A percentile compares a stretch with the other conserved stretches of the same genome.
Conservation (phyloP, 2,113 vertebrate species). For the Conger conger region DNA sequence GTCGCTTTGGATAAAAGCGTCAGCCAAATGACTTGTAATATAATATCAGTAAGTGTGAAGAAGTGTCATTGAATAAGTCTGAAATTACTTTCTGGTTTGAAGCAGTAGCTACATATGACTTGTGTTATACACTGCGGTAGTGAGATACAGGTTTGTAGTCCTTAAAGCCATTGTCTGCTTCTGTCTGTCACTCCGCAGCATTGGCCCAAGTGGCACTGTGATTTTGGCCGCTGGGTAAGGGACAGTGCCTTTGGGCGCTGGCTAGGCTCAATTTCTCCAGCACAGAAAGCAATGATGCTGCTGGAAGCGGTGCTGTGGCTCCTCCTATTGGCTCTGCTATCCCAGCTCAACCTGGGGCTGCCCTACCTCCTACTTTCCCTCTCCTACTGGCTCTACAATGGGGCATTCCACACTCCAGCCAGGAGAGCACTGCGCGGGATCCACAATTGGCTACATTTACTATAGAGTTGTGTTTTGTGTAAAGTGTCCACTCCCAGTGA, state of each 20-base stretch:
- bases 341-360: constrained; percentile 32
- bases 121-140: not conserved
- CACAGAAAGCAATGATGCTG: constrained; percentile 21
- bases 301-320: constrained; percentile 41
- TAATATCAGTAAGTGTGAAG: not conserved
- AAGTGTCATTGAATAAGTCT: not conserved
- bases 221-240: constrained; percentile 9
- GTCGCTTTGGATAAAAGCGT: too few relatives aligned
- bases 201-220: not conserved
- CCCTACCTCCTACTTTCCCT: constrained; percentile 45
- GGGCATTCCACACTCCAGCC: not conserved
- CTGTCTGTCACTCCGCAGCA: not conserved
- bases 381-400: constrained; percentile 32
- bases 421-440: constrained; percentile 19
- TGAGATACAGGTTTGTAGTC: not conserved
- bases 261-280: not conserved
- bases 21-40: too few relatives aligned
- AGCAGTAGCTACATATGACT: not conserved
- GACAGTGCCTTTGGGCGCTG: not conserved
- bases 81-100: not conserved
- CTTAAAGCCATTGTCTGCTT: not conserved
- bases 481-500: too few relatives aligned
- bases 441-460: not conserved
- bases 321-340: constrained; percentile 39
- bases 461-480: too few relatives aligned